Percentiles rank a stretch among this genome's conserved stretches.
phyloP scores from a whole-genome alignment of 2,888 invertebrate species.

The Pollenia angustigena region DNA sequence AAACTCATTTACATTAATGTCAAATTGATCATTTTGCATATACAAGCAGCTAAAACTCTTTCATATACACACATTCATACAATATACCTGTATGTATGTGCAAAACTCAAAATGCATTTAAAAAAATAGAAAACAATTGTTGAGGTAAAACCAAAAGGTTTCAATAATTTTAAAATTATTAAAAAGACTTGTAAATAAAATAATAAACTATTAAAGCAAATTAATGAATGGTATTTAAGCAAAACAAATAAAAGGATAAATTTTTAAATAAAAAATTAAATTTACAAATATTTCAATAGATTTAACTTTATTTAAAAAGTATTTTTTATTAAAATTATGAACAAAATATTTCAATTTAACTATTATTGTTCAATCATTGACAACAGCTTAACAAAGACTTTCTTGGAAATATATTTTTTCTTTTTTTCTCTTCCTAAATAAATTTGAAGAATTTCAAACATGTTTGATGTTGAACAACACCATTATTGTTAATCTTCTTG shows the following conservation, averaged over 20 bases:
- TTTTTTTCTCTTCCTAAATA: background rate
- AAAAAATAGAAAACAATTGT: background rate
- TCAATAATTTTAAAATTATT: conserved; percentile 8
- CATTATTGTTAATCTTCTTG: conserved; percentile 58
- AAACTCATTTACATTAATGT: conserved; percentile 57
- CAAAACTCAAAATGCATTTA: background rate
- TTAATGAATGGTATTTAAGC: background rate
- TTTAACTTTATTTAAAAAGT: no score
- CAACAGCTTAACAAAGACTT: no score
- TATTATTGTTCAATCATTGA: no score
- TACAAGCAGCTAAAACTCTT: no score
- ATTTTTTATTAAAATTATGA: no score
- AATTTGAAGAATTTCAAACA: conserved; percentile 7
- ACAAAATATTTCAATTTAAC: no score
- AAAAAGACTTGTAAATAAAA: conserved; percentile 22
- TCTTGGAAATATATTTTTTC: no score
- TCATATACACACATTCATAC: background rate
- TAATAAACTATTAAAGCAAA: background rate
- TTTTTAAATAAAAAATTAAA: no score
- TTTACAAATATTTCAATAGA: no score
- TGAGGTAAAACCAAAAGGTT: background rate
- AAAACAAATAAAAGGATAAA: background rate
- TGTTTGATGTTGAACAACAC: conserved; percentile 28
- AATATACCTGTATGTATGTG: background rate
- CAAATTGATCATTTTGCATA: conserved; percentile 40